Percentiles rank a stretch among this genome's conserved stretches.
These are phyloP conservation scores for Hydrotaea cyrtoneurina DNA, from an alignment of 2,888 invertebrate species.

Conservation along the genomic window DNA sequence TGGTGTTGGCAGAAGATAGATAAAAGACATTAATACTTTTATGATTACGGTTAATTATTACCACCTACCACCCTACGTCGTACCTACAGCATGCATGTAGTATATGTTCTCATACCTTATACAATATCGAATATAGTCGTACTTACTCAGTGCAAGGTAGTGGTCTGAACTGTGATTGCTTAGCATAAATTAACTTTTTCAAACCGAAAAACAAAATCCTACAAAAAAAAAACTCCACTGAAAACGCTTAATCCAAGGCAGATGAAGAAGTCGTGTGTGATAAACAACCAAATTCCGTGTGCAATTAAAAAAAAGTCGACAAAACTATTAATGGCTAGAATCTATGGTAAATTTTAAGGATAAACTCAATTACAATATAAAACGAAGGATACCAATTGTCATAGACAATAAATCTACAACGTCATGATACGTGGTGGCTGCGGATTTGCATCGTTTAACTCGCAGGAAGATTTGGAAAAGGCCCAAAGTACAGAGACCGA, in stretches of 20 bases:
- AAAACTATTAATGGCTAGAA: background rate
- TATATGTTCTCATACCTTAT: background rate
- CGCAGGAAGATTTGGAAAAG: constrained; percentile 1
- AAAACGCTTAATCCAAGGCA: too few relatives aligned
- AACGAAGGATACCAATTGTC: background rate
- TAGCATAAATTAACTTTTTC: constrained; percentile 22
- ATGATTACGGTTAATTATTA: background rate
- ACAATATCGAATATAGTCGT: too few relatives aligned
- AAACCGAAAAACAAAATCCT: background rate
- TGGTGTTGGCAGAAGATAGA: background rate
- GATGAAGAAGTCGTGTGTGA: too few relatives aligned
- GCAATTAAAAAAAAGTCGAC: constrained; percentile 51
- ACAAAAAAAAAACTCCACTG: too few relatives aligned
- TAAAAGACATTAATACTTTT: background rate
- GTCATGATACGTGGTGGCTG: constrained; percentile 42
- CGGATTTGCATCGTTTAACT: background rate
- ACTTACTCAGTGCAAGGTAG: too few relatives aligned
- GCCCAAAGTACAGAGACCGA: constrained; percentile 65
- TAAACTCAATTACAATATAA: background rate
- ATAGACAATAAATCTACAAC: background rate
- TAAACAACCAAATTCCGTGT: constrained; percentile 41
- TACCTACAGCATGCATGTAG: background rate
- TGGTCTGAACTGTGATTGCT: constrained; percentile 59
- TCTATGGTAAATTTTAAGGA: constrained; percentile 51
- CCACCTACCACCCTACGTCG: background rate